Evolutionary conservation across 2,113 vertebrate species (phyloP).

Genomic region (Pontoporia blainvillei): DNA sequence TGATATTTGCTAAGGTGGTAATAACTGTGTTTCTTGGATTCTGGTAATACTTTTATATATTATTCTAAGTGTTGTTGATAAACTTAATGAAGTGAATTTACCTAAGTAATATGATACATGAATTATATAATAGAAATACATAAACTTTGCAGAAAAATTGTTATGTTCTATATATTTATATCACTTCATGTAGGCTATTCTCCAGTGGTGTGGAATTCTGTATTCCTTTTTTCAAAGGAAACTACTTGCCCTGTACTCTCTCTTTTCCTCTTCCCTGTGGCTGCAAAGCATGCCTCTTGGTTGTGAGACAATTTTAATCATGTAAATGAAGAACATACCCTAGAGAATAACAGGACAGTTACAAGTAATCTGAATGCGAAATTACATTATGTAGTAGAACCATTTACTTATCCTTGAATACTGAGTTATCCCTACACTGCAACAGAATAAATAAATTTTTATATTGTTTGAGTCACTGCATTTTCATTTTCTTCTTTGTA

Average conservation of each 20-base stretch:
- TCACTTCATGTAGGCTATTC: not conserved
- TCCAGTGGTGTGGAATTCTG: not conserved
- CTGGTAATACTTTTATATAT: not conserved
- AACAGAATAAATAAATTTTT: not conserved
- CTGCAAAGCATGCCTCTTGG: not conserved
- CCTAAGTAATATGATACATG: not conserved
- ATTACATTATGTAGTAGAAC: not conserved
- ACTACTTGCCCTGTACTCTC: fast-evolving
- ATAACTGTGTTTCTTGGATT: not conserved
- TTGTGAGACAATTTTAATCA: not conserved
- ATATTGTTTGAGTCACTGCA: not conserved
- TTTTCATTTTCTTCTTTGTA: not conserved
- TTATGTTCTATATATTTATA: not conserved
- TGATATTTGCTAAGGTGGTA: not conserved
- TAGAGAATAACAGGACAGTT: not conserved
- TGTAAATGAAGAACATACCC: not conserved
- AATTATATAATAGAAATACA: not conserved
- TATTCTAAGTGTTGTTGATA: not conserved
- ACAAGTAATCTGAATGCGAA: not conserved
- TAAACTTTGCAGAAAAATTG: not conserved
- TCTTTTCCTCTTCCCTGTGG: not conserved
- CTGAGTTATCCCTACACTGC: not conserved
- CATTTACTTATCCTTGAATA: not conserved
- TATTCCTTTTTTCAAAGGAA: not conserved
- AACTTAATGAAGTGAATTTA: not conserved